A percentile compares a stretch with the other conserved stretches of the same genome.
Evolutionary conservation across 2,113 vertebrate genomes (phyloP).

Genomic region (Gila orcuttii): DNA sequence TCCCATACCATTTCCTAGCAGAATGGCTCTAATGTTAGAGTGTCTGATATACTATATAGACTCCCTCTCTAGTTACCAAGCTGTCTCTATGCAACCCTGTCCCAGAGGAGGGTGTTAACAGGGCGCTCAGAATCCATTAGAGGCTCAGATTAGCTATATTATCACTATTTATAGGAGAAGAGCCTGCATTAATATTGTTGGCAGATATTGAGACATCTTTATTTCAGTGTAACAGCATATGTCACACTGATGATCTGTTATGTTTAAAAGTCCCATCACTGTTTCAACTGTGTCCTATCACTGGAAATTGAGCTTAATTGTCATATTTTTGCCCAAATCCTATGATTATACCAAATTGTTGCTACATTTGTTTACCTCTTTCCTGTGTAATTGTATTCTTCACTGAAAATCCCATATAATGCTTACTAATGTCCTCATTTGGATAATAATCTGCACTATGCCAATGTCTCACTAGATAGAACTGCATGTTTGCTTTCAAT

Average conservation of each 20-base stretch:
- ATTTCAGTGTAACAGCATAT: constrained; percentile 32
- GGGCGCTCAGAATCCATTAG: constrained; percentile 56
- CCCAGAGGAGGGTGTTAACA: constrained; percentile 48
- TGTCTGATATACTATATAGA: constrained; percentile 36
- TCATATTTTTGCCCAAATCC: constrained; percentile 20
- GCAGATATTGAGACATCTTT: constrained; percentile 12
- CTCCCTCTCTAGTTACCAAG: constrained; percentile 55
- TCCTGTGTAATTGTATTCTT: constrained; percentile 1
- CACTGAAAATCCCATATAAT: constrained; percentile 4
- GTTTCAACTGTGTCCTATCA: background rate
- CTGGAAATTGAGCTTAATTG: constrained; percentile 8
- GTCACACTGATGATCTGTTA: constrained; percentile 15
- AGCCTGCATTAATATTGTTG: constrained; percentile 24
- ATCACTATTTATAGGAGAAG: constrained; percentile 15
- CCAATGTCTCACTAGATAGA: background rate
- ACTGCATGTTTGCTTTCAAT: constrained; percentile 15
- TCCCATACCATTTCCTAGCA: constrained; percentile 44
- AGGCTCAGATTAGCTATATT: constrained; percentile 44
- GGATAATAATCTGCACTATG: background rate
- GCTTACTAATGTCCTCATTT: constrained; percentile 9
- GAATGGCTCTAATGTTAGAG: constrained; percentile 62
- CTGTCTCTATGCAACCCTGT: constrained; percentile 53
- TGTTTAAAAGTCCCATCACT: background rate
- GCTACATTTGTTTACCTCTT: constrained; percentile 17
- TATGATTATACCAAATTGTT: constrained; percentile 28